Conservation (phyloP, 2,888 invertebrate species). For the Troides oblongomaculatus region DNA sequence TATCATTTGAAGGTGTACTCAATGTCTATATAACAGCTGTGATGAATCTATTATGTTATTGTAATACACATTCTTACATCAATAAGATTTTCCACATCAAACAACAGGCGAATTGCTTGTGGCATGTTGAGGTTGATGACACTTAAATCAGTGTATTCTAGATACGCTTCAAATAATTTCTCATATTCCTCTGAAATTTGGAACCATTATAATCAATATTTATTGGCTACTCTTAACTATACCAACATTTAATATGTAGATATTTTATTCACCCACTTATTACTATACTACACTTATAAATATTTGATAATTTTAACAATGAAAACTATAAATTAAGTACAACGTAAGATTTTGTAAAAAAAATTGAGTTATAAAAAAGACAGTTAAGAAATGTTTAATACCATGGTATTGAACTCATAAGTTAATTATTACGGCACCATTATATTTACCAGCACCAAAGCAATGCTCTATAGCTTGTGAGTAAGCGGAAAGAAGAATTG, state of each 20-base stretch:
- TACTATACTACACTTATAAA: too few relatives aligned
- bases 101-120: constrained; percentile 76
- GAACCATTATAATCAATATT: not conserved
- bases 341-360: too few relatives aligned
- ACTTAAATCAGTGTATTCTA: constrained; percentile 80
- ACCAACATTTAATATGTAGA: not conserved
- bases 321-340: too few relatives aligned
- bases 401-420: too few relatives aligned
- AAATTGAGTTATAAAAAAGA: too few relatives aligned
- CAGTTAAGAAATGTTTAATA: too few relatives aligned
- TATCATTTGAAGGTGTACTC: not conserved
- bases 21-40: not conserved
- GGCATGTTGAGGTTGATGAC: constrained; percentile 78
- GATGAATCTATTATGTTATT: not conserved
- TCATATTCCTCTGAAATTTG: constrained; percentile 58
- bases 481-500: constrained; percentile 79
- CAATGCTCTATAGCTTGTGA: constrained; percentile 81
- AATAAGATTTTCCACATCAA: constrained; percentile 69
- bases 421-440: not conserved
- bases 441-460: constrained; percentile 75
- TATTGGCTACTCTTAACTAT: not conserved
- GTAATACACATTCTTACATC: constrained; percentile 44
- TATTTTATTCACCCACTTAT: not conserved
- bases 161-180: constrained; percentile 75
- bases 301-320: too few relatives aligned